Conservation (phyloP, 2,888 invertebrate genomes). For the Troides oblongomaculatus region DNA sequence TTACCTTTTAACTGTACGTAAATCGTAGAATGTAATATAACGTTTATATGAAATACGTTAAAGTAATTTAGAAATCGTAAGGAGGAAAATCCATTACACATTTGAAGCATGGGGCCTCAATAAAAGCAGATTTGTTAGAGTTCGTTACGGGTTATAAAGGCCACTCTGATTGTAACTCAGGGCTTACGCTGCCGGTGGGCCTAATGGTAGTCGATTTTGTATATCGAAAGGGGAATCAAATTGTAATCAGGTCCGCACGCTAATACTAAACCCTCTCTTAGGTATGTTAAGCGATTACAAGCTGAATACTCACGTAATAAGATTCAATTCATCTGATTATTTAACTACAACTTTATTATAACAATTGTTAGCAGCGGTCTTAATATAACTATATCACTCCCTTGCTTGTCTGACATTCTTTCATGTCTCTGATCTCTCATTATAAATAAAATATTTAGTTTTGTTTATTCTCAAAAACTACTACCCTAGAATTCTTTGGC, state of each 20-base stretch:
- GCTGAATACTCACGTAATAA: slow-evolving; percentile 4
- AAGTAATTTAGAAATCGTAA: neutral
- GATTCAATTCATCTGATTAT: neutral
- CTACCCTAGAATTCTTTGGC: no score
- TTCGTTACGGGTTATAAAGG: slow-evolving; percentile 20
- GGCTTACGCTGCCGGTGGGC: slow-evolving; percentile 16
- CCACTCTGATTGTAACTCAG: slow-evolving; percentile 15
- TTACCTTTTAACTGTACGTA: no score
- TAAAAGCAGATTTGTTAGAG: slow-evolving; percentile 29
- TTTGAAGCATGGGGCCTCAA: slow-evolving; percentile 26
- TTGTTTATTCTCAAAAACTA: no score
- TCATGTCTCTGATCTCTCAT: neutral
- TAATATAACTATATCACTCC: neutral
- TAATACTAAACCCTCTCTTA: slow-evolving; percentile 8
- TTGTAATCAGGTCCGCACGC: slow-evolving; percentile 25
- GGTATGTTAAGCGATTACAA: slow-evolving; percentile 11
- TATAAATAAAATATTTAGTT: neutral
- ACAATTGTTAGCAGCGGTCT: neutral
- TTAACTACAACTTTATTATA: neutral
- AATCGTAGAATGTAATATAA: neutral
- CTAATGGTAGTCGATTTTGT: slow-evolving; percentile 21
- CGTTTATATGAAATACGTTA: neutral
- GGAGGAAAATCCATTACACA: slow-evolving; percentile 23
- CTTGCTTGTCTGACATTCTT: neutral
- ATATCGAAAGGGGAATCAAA: slow-evolving; percentile 29